phyloP scores from a whole-genome alignment of 2,113 vertebrate species.

The Phaethornis superciliosus region DNA sequence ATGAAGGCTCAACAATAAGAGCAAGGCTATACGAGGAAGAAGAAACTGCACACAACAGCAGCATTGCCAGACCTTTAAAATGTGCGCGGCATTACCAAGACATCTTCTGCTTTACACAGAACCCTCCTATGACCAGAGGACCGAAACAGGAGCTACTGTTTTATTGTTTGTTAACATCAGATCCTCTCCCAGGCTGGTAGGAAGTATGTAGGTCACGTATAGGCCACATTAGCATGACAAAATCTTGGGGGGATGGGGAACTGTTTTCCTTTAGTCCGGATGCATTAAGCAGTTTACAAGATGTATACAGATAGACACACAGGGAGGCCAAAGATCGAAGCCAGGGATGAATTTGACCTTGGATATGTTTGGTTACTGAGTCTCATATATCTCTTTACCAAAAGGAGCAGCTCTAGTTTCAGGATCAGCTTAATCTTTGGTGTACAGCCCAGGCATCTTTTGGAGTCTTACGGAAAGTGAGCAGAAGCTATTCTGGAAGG shows the following conservation, averaged over 20 bases:
- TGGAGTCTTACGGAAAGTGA: neutral
- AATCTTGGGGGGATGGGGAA: neutral
- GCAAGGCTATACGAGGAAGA: neutral
- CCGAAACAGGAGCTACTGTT: slow-evolving; percentile 18
- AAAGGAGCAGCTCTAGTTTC: slow-evolving; percentile 40
- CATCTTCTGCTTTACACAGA: neutral
- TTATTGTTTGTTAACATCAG: slow-evolving; percentile 31
- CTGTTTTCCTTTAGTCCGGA: neutral
- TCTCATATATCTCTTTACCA: neutral
- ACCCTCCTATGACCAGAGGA: neutral
- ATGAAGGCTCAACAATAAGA: neutral
- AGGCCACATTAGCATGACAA: slow-evolving; percentile 28
- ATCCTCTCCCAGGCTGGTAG: neutral
- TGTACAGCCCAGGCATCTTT: neutral
- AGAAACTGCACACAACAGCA: neutral
- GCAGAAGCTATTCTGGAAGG: neutral
- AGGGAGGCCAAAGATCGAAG: neutral
- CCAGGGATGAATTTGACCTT: slow-evolving; percentile 26
- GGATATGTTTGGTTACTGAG: neutral
- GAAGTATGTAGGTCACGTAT: neutral
- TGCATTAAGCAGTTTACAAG: neutral
- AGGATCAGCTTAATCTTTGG: slow-evolving; percentile 32
- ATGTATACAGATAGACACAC: neutral
- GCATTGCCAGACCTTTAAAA: neutral
- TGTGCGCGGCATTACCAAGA: neutral